A percentile compares a stretch with the other conserved stretches of the same genome.
phyloP scores from a whole-genome alignment of 2,797 vertebrate species.

The Discoglossus pictus region DNA sequence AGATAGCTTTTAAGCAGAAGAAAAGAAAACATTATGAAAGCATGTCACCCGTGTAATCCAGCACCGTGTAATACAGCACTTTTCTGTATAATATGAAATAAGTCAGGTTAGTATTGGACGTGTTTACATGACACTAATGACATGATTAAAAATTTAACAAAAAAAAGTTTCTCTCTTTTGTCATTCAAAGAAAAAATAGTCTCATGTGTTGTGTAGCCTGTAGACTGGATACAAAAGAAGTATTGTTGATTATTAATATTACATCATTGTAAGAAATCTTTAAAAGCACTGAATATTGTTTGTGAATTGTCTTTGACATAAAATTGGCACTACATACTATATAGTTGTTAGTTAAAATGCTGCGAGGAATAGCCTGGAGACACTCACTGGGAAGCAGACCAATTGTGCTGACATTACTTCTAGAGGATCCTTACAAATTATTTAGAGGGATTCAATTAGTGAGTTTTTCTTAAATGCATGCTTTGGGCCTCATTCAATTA shows the following conservation, averaged over 20 bases:
- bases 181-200: not conserved
- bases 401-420: not conserved
- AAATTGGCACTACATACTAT: constrained; percentile 4
- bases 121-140: not conserved
- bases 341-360: not conserved
- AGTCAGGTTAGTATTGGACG: not conserved
- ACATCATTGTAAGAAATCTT: not conserved
- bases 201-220: not conserved
- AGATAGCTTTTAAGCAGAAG: constrained; percentile 15
- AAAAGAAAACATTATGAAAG: constrained; percentile 33
- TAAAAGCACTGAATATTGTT: constrained; percentile 12
- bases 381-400: constrained; percentile 26
- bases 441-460: not conserved
- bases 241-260: not conserved
- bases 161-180: not conserved
- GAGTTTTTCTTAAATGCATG: constrained; percentile 20
- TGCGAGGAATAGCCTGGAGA: constrained; percentile 28
- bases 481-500: no score
- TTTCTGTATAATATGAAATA: not conserved
- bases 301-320: constrained; percentile 11
- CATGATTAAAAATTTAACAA: not conserved
- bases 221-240: not conserved
- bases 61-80: constrained; percentile 6
- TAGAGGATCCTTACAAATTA: not conserved
- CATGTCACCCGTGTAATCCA: constrained; percentile 13